Conservation (phyloP, 2,113 vertebrate genomes). For the Oreochromis tanganicae region DNA sequence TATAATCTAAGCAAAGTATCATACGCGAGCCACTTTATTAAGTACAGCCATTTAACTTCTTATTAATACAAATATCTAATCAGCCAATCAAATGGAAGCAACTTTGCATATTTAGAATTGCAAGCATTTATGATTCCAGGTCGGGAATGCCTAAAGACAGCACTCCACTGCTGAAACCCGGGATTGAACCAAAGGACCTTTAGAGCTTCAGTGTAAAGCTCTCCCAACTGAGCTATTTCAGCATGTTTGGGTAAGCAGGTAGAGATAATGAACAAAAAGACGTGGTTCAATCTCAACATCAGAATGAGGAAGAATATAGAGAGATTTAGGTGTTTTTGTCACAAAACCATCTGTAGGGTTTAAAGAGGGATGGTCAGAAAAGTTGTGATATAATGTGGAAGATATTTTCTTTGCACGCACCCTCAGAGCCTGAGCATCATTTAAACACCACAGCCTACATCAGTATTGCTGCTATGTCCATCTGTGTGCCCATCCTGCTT, state of each 20-base stretch:
- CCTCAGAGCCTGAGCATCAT: neutral
- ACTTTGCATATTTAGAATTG: neutral
- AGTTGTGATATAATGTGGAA: neutral
- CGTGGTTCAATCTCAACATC: neutral
- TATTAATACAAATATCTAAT: neutral
- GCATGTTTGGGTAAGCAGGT: neutral
- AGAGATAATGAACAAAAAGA: neutral
- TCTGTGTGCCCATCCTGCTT: neutral
- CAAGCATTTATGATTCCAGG: neutral
- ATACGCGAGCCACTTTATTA: neutral
- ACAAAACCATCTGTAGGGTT: neutral
- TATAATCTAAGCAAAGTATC: neutral
- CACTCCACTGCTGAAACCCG: neutral
- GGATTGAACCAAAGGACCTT: neutral
- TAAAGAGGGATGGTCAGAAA: neutral
- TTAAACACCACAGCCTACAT: neutral
- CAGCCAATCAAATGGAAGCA: neutral
- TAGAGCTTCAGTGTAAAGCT: neutral
- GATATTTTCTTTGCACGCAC: neutral
- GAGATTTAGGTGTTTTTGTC: neutral
- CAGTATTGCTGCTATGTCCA: neutral
- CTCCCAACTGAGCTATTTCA: neutral
- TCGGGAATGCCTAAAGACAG: accelerated
- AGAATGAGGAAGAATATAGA: neutral
- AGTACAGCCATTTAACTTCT: neutral